A percentile compares a stretch with the other conserved stretches of the same genome.
Evolutionary conservation across 2,888 invertebrate species (phyloP).

Genomic region (Andrena bucephala): DNA sequence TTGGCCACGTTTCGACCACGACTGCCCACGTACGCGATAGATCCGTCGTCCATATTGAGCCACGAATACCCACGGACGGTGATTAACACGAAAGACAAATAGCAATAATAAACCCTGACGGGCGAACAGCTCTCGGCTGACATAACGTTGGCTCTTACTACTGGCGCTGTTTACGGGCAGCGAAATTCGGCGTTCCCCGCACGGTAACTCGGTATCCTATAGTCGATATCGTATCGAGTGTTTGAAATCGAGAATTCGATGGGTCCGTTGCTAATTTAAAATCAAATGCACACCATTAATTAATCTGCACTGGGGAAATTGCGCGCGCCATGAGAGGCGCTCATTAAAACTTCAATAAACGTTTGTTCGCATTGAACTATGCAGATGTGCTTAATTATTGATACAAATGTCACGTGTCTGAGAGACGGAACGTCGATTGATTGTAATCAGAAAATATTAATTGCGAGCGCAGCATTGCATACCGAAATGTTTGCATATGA

Average conservation of each 20-base stretch:
- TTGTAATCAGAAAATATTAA: constrained; percentile 3
- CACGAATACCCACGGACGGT: constrained; percentile 25
- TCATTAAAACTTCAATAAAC: constrained; percentile 38
- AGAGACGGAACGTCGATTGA: constrained; percentile 20
- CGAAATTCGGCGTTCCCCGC: background rate
- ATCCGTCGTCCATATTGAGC: constrained; percentile 2
- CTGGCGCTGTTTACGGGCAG: background rate
- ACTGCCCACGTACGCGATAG: constrained; percentile 5
- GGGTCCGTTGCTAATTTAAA: constrained; percentile 9
- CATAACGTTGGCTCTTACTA: constrained; percentile 33
- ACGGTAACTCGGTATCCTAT: background rate
- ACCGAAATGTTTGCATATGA: background rate
- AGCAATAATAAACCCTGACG: constrained; percentile 28
- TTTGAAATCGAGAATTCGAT: background rate
- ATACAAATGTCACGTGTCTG: constrained; percentile 11
- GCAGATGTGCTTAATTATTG: constrained; percentile 34
- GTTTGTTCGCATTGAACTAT: constrained; percentile 25
- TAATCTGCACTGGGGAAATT: background rate
- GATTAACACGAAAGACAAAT: constrained; percentile 43
- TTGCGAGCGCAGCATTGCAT: background rate
- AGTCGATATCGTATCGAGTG: background rate
- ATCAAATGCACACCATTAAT: constrained; percentile 21
- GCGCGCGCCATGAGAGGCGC: constrained; percentile 7
- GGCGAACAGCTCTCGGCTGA: constrained; percentile 9
- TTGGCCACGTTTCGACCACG: constrained; percentile 21